Conservation (phyloP, 1,140 invertebrate species). For the Scaptodrosophila lebanonensis region DNA sequence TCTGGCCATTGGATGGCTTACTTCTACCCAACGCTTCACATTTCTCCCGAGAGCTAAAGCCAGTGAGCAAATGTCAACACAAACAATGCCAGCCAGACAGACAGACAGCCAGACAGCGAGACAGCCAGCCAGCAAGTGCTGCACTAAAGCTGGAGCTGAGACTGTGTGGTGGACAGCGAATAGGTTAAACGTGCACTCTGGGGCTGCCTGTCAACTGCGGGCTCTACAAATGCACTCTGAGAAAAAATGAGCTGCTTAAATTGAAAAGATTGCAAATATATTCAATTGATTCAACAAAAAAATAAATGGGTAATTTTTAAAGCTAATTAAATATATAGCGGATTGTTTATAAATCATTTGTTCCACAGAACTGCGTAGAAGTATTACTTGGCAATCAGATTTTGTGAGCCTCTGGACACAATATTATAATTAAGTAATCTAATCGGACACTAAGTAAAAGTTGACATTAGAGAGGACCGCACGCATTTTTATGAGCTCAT, state of each 20-base stretch:
- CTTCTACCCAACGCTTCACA: slow-evolving; percentile 12
- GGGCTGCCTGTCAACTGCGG: slow-evolving; percentile 9
- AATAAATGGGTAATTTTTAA: too few relatives aligned
- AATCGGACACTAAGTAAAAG: too few relatives aligned
- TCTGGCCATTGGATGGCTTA: slow-evolving; percentile 16
- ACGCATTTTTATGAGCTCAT: too few relatives aligned
- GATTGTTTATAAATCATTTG: slow-evolving; percentile 4
- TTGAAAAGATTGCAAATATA: too few relatives aligned
- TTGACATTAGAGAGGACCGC: too few relatives aligned
- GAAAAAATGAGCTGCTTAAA: too few relatives aligned
- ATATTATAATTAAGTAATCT: too few relatives aligned
- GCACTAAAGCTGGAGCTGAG: background rate
- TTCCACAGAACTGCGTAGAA: background rate
- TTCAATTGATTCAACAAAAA: too few relatives aligned
- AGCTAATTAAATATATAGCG: too few relatives aligned
- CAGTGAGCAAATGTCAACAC: slow-evolving; percentile 69
- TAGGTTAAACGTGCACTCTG: slow-evolving; percentile 5
- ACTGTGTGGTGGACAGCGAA: background rate
- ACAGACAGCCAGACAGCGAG: background rate
- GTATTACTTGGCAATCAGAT: too few relatives aligned
- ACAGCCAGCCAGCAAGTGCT: slow-evolving; percentile 6
- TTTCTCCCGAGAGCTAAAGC: slow-evolving; percentile 27
- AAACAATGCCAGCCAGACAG: slow-evolving; percentile 41
- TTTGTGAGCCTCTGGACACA: too few relatives aligned
- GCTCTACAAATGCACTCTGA: too few relatives aligned